These are phyloP conservation scores for Polydesmus complanatus DNA, from an alignment of 2,888 invertebrate species.

Conservation along the genomic window DNA sequence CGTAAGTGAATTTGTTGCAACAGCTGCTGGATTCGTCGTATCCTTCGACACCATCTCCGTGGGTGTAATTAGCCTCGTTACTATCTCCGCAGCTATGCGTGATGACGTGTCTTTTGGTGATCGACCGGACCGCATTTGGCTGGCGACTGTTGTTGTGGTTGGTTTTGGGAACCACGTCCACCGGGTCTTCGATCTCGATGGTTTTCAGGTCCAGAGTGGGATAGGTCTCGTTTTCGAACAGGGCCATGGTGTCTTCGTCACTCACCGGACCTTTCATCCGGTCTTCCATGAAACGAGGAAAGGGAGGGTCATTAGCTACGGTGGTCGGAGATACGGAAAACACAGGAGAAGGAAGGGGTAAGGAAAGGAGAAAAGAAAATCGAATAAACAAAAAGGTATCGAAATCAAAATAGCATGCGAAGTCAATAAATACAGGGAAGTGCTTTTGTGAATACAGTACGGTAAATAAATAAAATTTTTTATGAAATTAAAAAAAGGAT, in stretches of 20 bases:
- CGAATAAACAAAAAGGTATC: background rate
- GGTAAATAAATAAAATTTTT: no score
- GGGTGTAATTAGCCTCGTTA: background rate
- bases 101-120: background rate
- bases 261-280: background rate
- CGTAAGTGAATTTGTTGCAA: background rate
- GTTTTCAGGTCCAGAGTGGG: conserved; percentile 23
- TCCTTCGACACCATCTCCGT: background rate
- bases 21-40: background rate
- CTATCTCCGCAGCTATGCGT: background rate
- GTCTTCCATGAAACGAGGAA: conserved; percentile 22
- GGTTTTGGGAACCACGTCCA: background rate
- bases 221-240: conserved; percentile 22
- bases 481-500: no score
- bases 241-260: conserved; percentile 18
- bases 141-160: background rate
- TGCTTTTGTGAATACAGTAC: no score
- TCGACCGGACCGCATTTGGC: background rate
- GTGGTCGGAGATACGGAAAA: background rate
- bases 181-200: conserved; percentile 16
- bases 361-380: conserved; percentile 6
- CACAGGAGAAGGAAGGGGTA: background rate
- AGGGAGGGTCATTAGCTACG: conserved; percentile 21
- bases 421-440: background rate
- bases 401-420: background rate